These are phyloP conservation scores for Tenebrio molitor DNA, from an alignment of 1,140 invertebrate genomes.

Conservation along the genomic window DNA sequence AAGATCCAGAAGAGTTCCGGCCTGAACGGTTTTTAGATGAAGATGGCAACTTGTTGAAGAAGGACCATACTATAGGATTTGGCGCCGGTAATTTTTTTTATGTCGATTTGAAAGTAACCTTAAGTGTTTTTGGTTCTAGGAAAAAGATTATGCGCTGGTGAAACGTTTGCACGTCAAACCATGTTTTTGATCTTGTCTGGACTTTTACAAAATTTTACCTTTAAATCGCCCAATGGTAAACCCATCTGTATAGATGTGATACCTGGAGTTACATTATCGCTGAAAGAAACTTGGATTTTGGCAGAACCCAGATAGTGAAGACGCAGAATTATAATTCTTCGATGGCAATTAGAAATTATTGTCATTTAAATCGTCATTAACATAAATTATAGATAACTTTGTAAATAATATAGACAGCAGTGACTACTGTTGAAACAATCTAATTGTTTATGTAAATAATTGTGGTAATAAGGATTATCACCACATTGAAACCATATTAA, in stretches of 20 bases:
- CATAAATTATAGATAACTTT: constrained; percentile 7
- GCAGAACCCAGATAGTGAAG: constrained; percentile 13
- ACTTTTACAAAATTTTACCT: constrained; percentile 76
- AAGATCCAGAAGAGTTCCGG: constrained; percentile 71
- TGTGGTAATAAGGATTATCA: no score
- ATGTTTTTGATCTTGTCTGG: constrained; percentile 76
- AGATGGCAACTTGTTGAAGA: constrained; percentile 67
- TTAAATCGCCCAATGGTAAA: constrained; percentile 47
- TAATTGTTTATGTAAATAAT: constrained; percentile 5
- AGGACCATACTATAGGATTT: constrained; percentile 64
- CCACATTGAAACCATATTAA: no score
- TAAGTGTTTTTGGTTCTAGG: constrained; percentile 70
- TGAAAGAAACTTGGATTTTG: constrained; percentile 6
- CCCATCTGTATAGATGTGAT: not conserved
- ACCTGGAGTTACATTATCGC: constrained; percentile 16
- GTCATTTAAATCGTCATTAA: constrained; percentile 4
- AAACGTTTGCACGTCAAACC: constrained; percentile 78
- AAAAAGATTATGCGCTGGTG: constrained; percentile 79
- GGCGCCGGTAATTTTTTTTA: constrained; percentile 66
- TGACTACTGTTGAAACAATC: not conserved
- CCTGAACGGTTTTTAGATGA: constrained; percentile 73
- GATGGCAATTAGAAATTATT: no score
- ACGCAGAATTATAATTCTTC: no score
- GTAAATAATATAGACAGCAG: constrained; percentile 4
- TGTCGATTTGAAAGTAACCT: no score